Evolutionary conservation across 1,140 invertebrate species (phyloP).

Genomic region (Anthonomus grandis): DNA sequence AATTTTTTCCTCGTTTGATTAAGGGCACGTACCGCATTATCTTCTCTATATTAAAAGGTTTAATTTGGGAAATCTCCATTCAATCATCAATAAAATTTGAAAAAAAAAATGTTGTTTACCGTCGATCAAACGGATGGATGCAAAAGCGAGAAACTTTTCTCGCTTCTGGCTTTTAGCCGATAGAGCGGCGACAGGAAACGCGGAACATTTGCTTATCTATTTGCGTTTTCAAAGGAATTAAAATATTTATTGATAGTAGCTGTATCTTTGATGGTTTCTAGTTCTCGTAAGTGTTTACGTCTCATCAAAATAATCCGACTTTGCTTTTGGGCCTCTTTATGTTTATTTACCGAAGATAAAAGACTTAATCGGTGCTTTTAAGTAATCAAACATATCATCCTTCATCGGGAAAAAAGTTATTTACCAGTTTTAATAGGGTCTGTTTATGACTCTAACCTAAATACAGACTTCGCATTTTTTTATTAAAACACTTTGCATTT

Average conservation of each 20-base stretch:
- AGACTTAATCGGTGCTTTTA: slow-evolving; percentile 43
- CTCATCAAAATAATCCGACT: slow-evolving; percentile 40
- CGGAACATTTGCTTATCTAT: slow-evolving; percentile 41
- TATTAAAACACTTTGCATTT: slow-evolving; percentile 13
- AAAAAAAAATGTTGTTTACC: background rate
- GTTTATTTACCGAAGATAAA: slow-evolving; percentile 44
- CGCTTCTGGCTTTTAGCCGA: slow-evolving; percentile 17
- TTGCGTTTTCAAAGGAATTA: slow-evolving; percentile 41
- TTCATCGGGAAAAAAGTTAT: slow-evolving; percentile 32
- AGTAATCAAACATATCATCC: slow-evolving; percentile 43
- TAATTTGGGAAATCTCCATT: too few species aligned
- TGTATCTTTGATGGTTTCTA: slow-evolving; percentile 42
- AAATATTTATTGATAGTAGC: slow-evolving; percentile 45
- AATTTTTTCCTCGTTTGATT: slow-evolving; percentile 7
- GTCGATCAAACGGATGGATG: slow-evolving; percentile 8
- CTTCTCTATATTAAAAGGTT: slow-evolving; percentile 14
- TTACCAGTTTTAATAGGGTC: slow-evolving; percentile 25
- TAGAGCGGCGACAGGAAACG: slow-evolving; percentile 38
- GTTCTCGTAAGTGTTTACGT: slow-evolving; percentile 41
- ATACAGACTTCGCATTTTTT: slow-evolving; percentile 14
- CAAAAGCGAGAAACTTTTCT: slow-evolving; percentile 2
- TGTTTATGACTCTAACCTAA: slow-evolving; percentile 26
- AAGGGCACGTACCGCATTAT: background rate
- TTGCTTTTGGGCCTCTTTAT: slow-evolving; percentile 29
- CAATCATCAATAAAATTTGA: too few species aligned